Conservation (phyloP, 2,113 vertebrate genomes). For the Cyanocitta stelleri region DNA sequence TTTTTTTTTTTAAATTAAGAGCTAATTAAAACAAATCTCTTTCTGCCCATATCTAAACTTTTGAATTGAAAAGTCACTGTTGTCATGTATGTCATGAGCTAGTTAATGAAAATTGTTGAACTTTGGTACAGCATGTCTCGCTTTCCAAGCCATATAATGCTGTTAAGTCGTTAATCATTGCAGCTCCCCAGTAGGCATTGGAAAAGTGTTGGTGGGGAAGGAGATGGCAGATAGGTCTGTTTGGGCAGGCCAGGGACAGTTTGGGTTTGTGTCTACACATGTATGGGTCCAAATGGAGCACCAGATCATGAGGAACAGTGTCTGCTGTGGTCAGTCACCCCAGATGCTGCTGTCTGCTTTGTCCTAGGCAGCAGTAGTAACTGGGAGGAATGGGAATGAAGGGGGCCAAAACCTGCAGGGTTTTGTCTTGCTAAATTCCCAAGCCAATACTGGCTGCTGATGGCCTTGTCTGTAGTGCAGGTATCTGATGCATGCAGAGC, state of each 20-base stretch:
- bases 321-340: background rate
- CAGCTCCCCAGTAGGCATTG: background rate
- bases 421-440: background rate
- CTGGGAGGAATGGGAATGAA: background rate
- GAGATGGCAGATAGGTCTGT: background rate
- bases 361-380: background rate
- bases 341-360: background rate
- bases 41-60: background rate
- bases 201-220: background rate
- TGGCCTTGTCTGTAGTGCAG: background rate
- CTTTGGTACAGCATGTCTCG: background rate
- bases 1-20: background rate
- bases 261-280: background rate
- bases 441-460: background rate
- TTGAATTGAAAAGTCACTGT: background rate
- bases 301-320: background rate
- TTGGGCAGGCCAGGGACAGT: background rate
- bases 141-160: background rate
- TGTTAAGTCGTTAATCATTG: background rate
- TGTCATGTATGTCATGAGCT: background rate
- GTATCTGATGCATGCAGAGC: background rate
- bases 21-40: conserved; percentile 12
- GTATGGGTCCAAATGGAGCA: background rate
- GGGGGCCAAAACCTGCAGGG: background rate
- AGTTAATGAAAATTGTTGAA: background rate